These are phyloP conservation scores for Raillietiella orientalis DNA, from an alignment of 2,888 invertebrate genomes.

Conservation along the genomic window DNA sequence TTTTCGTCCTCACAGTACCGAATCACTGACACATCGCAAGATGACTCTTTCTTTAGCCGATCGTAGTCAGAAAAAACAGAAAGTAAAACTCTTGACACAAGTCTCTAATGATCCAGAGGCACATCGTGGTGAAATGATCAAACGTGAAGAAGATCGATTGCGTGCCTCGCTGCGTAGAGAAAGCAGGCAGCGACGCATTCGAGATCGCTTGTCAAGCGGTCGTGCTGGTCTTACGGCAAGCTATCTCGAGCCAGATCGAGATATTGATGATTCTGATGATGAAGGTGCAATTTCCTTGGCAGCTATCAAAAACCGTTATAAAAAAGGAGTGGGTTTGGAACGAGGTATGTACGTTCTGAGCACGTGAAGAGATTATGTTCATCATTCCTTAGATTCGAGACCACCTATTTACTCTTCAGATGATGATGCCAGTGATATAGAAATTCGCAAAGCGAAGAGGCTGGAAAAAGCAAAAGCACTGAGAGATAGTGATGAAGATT, in stretches of 20 bases:
- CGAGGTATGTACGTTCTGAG: constrained; percentile 13
- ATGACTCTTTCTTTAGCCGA: constrained; percentile 94
- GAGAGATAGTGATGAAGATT: too few relatives aligned
- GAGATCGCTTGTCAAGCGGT: constrained; percentile 16
- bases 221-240: constrained; percentile 17
- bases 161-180: constrained; percentile 50
- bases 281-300: constrained; percentile 68
- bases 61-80: constrained; percentile 62
- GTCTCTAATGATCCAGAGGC: constrained; percentile 82
- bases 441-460: constrained; percentile 19
- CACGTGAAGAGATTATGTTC: constrained; percentile 1
- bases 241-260: constrained; percentile 22
- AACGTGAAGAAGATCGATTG: constrained; percentile 86
- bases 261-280: constrained; percentile 68
- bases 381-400: constrained; percentile 1
- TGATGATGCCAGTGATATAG: constrained; percentile 31
- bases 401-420: constrained; percentile 51
- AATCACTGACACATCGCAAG: constrained; percentile 93
- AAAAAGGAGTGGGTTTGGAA: constrained; percentile 22
- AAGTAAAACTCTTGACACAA: constrained; percentile 81
- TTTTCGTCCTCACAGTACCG: constrained; percentile 93
- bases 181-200: constrained; percentile 21
- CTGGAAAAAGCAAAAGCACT: too few relatives aligned
- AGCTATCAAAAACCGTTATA: constrained; percentile 82
- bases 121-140: constrained; percentile 58